Evolutionary conservation across 1,140 invertebrate genomes (phyloP), one percentile per base, ranked within the genome.

Genomic region (Danaus plexippus): DNA sequence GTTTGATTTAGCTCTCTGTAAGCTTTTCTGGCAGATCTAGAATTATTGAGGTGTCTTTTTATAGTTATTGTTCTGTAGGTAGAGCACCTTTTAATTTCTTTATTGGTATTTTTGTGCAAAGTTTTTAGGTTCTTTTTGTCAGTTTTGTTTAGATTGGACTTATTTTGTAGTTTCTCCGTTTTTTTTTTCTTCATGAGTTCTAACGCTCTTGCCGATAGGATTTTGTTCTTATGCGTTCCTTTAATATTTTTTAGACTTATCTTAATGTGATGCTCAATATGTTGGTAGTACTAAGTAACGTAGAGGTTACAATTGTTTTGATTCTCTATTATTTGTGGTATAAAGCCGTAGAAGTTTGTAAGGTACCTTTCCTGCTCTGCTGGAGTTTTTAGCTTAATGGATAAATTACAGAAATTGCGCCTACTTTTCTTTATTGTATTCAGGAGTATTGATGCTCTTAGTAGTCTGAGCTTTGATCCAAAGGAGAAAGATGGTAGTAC

Each of bases 31-130:
- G 53, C 41, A 22, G 54, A 63, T 54, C 61, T 63, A 41, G 58
- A 63, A 5, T 57, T 61, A n/a, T 59, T 55, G 11, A 69, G 12
- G 18, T 63, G 52, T 42, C 11, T 63, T 13, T 59, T 41, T 56
- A 69, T 64, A 1, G 50, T 64, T 11, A 11, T 59, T 52, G 13
- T 48, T 65, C 68, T 54, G 54, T 71, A 48, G 0, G n/a, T 57
- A 47, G 15, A 67, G 53, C 63, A 65, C 56, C 41, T 57, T 57
- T 47, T 69, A 61, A 67, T 72, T 64, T 67, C 58, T 61, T 59
- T 69, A 46, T 68, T 68, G 1, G 59, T 64, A 47, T 11, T 9
- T 66, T 72, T 72, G 18, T 69, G 69, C 1, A 69, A 46, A 5
- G 43, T 54, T 61, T 63, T 54, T 40, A 64, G 40, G 6, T 63